Conservation (phyloP, 1,140 invertebrate species). For the Drosophila pallidifrons region DNA sequence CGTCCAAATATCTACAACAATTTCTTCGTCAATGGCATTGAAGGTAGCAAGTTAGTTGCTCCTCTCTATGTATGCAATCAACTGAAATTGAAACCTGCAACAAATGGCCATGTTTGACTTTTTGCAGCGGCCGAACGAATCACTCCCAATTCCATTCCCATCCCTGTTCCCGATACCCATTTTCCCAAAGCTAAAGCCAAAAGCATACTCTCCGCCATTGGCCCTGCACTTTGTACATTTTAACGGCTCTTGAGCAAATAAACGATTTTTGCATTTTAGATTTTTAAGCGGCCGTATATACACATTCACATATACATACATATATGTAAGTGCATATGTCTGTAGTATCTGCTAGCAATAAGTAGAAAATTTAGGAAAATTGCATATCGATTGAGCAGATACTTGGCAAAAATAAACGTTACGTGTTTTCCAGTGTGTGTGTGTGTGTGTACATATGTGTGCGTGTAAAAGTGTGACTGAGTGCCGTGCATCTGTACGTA, state of each 20-base stretch:
- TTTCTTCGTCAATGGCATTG: conserved; percentile 67
- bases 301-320: conserved; percentile 39
- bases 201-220: conserved; percentile 19
- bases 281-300: conserved; percentile 52
- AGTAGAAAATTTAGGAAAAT: conserved; percentile 51
- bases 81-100: conserved; percentile 80
- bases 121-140: conserved; percentile 63
- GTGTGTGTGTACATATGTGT: conserved; percentile 2
- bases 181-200: neutral
- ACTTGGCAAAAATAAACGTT: conserved; percentile 41
- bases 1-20: conserved; percentile 80
- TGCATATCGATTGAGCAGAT: conserved; percentile 48
- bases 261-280: conserved; percentile 81
- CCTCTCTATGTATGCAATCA: conserved; percentile 65
- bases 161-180: conserved; percentile 10
- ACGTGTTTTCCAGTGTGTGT: neutral
- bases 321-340: no score
- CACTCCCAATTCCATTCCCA: neutral
- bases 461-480: conserved; percentile 32
- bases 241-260: conserved; percentile 79
- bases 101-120: conserved; percentile 79
- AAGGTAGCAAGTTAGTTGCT: conserved; percentile 45
- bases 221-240: conserved; percentile 64
- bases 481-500: conserved; percentile 22
- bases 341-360: conserved; percentile 35